Evolutionary conservation across 2,113 vertebrate genomes (phyloP).

Genomic region (Actinemys pallida): DNA sequence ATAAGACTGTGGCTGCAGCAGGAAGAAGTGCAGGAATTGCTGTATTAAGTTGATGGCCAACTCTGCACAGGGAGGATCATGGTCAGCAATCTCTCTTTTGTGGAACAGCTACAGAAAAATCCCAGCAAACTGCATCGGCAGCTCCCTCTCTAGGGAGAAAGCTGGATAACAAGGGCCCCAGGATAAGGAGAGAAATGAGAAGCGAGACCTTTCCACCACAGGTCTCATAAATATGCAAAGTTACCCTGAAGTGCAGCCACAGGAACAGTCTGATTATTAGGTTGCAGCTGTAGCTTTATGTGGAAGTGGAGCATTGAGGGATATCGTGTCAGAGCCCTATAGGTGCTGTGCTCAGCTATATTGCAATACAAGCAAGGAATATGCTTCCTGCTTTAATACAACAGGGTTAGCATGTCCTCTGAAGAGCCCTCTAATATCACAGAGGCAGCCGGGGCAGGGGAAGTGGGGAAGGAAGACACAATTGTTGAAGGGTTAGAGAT

Average conservation of each 20-base stretch:
- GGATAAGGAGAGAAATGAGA: background rate
- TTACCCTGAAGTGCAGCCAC: background rate
- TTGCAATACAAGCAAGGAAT: background rate
- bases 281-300: background rate
- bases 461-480: background rate
- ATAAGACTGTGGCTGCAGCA: background rate
- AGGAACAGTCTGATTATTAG: background rate
- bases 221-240: background rate
- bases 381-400: background rate
- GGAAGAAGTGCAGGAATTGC: background rate
- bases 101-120: background rate
- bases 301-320: background rate
- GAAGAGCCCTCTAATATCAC: background rate
- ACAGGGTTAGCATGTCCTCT: background rate
- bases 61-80: background rate
- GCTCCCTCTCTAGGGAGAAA: background rate
- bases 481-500: background rate
- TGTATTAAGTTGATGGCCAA: background rate
- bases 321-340: background rate
- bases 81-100: background rate
- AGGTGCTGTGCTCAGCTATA: background rate
- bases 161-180: background rate
- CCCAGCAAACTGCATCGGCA: background rate
- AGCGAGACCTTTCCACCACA: background rate
- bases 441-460: background rate